Conservation (phyloP, 2,888 invertebrate species). For the Plagodis pulveraria region DNA sequence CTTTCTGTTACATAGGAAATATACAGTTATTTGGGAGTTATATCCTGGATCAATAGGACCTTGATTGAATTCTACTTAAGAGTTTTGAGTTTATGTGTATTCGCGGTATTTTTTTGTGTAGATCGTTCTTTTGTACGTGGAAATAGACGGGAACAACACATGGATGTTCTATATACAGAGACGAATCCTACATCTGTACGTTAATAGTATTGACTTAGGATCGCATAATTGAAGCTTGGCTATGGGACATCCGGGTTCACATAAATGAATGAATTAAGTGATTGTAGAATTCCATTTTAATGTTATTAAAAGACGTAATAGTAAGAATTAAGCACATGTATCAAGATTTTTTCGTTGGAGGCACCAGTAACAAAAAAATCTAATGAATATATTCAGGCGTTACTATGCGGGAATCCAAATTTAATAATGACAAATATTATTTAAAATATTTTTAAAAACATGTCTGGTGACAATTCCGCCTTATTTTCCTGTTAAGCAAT, state of each 20-base stretch:
- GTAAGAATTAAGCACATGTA: no score
- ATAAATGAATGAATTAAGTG: background rate
- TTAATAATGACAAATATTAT: no score
- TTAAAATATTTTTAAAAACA: no score
- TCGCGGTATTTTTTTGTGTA: constrained; percentile 8
- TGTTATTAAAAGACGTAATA: background rate
- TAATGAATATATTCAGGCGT: no score
- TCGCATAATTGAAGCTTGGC: constrained; percentile 5
- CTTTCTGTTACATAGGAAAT: constrained; percentile 17
- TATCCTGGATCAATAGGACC: constrained; percentile 16
- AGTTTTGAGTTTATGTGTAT: constrained; percentile 3
- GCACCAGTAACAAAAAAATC: no score
- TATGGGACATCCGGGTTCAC: background rate
- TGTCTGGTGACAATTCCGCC: no score
- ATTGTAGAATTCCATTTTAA: background rate
- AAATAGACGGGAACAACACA: background rate
- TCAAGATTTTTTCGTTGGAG: no score
- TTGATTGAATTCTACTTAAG: constrained; percentile 12
- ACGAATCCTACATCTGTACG: background rate
- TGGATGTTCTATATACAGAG: background rate
- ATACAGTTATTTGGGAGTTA: constrained; percentile 12
- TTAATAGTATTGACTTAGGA: constrained; percentile 13
- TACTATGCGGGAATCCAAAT: no score
- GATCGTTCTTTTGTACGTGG: background rate
- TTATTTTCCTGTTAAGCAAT: no score